These are phyloP conservation scores for Muraenolepis orangiensis DNA, from an alignment of 2,797 vertebrate species.

Conservation along the genomic window DNA sequence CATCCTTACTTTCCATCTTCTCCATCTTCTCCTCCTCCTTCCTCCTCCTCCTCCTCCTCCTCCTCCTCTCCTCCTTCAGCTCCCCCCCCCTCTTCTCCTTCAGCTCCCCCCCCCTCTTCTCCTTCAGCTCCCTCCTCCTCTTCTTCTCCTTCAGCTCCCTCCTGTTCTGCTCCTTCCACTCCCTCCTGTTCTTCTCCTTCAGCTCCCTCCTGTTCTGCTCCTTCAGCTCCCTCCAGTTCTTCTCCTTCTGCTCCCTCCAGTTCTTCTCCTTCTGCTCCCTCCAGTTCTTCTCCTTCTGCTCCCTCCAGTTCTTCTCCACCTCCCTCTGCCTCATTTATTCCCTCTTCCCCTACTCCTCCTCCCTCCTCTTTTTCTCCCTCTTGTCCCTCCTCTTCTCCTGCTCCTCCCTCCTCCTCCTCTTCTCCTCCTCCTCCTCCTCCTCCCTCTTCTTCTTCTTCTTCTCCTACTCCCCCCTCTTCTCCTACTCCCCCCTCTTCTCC, in stretches of 20 bases:
- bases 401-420: neutral
- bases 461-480: neutral
- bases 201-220: conserved; percentile 13
- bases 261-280: neutral
- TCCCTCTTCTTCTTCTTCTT: no score
- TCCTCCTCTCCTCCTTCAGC: no score
- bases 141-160: conserved; percentile 12
- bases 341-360: neutral
- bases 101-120: neutral
- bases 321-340: no score
- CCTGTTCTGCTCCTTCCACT: neutral
- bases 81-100: no score
- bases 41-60: neutral
- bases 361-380: neutral
- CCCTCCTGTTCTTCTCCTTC: conserved; percentile 14
- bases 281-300: neutral
- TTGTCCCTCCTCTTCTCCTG: conserved; percentile 9
- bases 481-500: neutral
- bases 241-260: neutral
- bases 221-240: no score
- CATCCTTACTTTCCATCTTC: conserved; percentile 18
- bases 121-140: no score
- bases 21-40: neutral
- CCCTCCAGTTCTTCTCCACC: conserved; percentile 26
- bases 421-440: neutral